Conservation (phyloP, 2,888 invertebrate genomes). For the Polia nebulosa region DNA sequence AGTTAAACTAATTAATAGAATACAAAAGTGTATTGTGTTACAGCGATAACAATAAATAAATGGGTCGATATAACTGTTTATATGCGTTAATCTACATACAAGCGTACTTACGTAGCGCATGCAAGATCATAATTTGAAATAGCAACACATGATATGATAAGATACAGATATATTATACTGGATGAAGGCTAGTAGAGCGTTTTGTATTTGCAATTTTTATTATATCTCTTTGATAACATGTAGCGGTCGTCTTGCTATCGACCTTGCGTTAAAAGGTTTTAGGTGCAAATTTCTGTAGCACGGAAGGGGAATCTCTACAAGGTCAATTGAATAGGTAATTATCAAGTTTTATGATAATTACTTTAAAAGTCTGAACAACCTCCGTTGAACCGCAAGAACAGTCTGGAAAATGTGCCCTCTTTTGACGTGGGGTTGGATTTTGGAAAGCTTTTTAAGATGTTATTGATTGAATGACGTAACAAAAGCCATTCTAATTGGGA, state of each 20-base stretch:
- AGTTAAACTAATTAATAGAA: conserved; percentile 53
- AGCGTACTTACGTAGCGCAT: conserved; percentile 27
- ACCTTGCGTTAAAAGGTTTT: conserved; percentile 48
- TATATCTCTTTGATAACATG: conserved; percentile 68
- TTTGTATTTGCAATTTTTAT: conserved; percentile 70
- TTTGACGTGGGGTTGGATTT: conserved; percentile 13
- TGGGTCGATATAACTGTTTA: conserved; percentile 51
- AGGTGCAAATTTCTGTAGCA: conserved; percentile 59
- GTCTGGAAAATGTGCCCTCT: conserved; percentile 56
- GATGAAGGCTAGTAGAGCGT: conserved; percentile 68
- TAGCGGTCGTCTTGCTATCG: conserved; percentile 43
- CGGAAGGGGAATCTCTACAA: conserved; percentile 63
- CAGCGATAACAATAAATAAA: conserved; percentile 54
- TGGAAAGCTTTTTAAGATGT: background rate
- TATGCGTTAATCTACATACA: conserved; percentile 36
- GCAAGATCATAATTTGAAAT: conserved; percentile 67
- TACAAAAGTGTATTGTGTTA: conserved; percentile 53
- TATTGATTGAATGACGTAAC: conserved; percentile 27
- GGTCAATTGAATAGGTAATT: conserved; percentile 76
- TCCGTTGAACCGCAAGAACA: conserved; percentile 65
- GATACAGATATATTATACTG: conserved; percentile 66
- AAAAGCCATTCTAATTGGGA: conserved; percentile 20
- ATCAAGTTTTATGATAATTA: conserved; percentile 79
- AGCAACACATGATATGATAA: conserved; percentile 69
- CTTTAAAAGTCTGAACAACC: conserved; percentile 69